Evolutionary conservation across 2,888 invertebrate species (phyloP), one percentile per base, ranked within the genome.

Genomic region (Drosophila dives): DNA sequence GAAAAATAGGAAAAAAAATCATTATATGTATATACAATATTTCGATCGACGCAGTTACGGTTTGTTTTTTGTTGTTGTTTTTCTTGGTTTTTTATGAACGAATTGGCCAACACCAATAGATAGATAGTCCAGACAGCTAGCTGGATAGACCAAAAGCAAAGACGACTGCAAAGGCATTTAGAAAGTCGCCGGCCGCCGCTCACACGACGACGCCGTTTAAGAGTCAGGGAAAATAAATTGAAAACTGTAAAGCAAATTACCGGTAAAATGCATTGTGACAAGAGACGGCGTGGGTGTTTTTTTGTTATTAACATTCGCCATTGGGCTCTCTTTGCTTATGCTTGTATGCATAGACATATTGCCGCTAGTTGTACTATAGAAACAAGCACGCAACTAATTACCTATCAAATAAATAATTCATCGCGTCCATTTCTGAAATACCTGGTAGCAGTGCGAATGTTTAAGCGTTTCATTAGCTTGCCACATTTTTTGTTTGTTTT

Each of bases 191-290:
- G 66, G 85, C 89, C 78, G 71, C 84, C 83, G 66, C 80, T 75
- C 80, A 68, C 79, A 77, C 71, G 71, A 54, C 58, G 76, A 54
- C 53, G 76, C 81, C 81, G 81, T 80, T 78, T 76, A 78, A 78
- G 66, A 80, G 75, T 66, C 64, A 68, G 72, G 82, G 80, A 89
- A 86, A 86, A 86, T 86, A 86, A 89, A 86, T 86, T 89, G 85
- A 86, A 86, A 86, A 87, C 85, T 86, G 85, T 86, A 86, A 86
- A 86, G 90, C 80, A 86, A 86, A 86, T 86, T 86, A 89, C 90
- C 71, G 80, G 85, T 85, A 89, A 86, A 86, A 89, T 85, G 86
- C 85, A 89, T 89, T 89, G 85, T 86, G 85, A 87, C 85, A 89
- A 86, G 88, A 82, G 88, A 72, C 71, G 56, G 88, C 86, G 85